Base-by-base conservation (phyloP, 1,140 invertebrate species). In the Mesaphorura yosii region DNA sequence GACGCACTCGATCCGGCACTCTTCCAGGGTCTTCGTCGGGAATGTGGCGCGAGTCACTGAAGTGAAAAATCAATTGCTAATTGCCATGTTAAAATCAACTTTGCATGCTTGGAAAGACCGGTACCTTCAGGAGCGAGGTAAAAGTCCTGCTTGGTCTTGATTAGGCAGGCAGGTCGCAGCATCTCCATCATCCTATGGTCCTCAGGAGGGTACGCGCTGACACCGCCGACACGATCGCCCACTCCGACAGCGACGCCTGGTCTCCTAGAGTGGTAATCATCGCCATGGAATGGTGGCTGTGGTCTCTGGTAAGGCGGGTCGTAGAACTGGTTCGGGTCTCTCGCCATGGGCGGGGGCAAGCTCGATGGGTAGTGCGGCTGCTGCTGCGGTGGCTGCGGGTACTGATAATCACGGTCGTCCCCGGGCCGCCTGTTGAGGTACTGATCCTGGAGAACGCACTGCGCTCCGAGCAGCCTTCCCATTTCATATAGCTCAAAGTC, bases 401-500 rank as follows among this genome's bases (percentile, higher is more conserved):
- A 12, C n/a, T 48, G 4, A 10, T 10, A 31, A 10, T 6, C 31
- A 6, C 17, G 19, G 22, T 46, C 26, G 10, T 15, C 22, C 1
- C 53, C 53, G 2, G 53, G 58, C 1, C 58, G 20, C 2, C 53
- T 34, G 23, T 56, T 59, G 29, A 59, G 6, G 42, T 48, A 59
- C 44, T 60, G 58, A 22, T 59, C 57, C 23, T 58, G 48, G 7
- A 63, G 39, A 17, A 63, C 53, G 23, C 61, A 63, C 34, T 63
- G 52, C 3, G 42, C 49, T 6, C 55, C 55, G 51, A 59, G 55
- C 6, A 63, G 41, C 5, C 61, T 37, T 23, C 61, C 61, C 54
- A 63, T 59, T 41, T 63, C 61, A 27, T 48, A 63, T 14, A 63
- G 29, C 27, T 63, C 61, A 55, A 51, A 59, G 38, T 63, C 61